These are phyloP conservation scores for Chrysomela aeneicollis DNA, from an alignment of 2,888 invertebrate species.

Conservation along the genomic window DNA sequence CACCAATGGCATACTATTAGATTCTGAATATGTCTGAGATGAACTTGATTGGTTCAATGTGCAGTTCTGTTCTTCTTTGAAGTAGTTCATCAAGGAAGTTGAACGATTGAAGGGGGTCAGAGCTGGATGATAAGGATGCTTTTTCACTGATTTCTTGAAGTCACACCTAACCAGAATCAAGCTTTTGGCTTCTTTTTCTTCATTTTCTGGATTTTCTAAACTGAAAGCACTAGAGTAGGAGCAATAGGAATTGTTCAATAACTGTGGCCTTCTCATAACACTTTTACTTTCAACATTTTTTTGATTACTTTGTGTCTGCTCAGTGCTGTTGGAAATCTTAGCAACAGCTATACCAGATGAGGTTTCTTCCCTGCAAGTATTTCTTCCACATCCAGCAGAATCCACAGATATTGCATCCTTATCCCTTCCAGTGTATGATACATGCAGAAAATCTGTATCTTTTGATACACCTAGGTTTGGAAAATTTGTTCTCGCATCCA, in stretches of 20 bases:
- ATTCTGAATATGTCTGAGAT: neutral
- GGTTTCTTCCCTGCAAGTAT: neutral
- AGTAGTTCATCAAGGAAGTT: slow-evolving; percentile 30
- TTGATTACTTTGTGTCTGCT: neutral
- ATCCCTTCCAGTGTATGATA: neutral
- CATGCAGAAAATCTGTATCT: neutral
- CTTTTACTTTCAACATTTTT: neutral
- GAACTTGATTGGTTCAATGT: slow-evolving; percentile 5
- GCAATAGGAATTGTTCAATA: neutral
- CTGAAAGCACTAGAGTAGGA: slow-evolving; percentile 10
- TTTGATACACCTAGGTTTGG: neutral
- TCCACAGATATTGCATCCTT: slow-evolving; percentile 1
- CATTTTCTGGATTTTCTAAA: slow-evolving; percentile 20
- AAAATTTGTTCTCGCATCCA: neutral
- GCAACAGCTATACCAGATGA: neutral
- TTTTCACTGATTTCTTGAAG: slow-evolving; percentile 36
- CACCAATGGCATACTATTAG: neutral
- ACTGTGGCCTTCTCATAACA: neutral
- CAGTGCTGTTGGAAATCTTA: neutral
- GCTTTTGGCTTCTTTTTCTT: slow-evolving; percentile 33
- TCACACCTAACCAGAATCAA: slow-evolving; percentile 39
- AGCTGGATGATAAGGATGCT: slow-evolving; percentile 23
- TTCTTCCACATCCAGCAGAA: neutral
- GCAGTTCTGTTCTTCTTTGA: slow-evolving; percentile 28
- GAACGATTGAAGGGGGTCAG: slow-evolving; percentile 30